Base-by-base conservation (phyloP, 2,113 vertebrate species). In the Coregonus clupeaformis region DNA sequence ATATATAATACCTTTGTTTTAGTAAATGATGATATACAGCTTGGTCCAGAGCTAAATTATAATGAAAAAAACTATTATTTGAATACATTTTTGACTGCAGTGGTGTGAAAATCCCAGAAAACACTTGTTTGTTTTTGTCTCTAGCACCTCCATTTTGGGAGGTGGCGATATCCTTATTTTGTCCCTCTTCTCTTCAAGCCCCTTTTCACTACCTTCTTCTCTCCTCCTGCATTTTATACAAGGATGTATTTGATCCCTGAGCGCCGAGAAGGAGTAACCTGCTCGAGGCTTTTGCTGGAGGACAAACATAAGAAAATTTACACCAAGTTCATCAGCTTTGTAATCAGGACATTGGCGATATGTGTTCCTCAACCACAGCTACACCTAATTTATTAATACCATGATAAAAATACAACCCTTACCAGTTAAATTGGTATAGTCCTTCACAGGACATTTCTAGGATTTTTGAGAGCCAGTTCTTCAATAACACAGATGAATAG, bases 241-340 rank as follows among this genome's bases (percentile, higher is more conserved):
- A 87, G 85, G 88, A 84, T 80, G 85, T 90, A 87, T 92, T 90
- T 92, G 93, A 86, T 88, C 92, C 91, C 85, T 0, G 94, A 96
- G 96, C 95, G 94, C 97, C 96, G 93, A 96, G n/a, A 97, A 98
- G 96, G 96, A 98, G 97, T 98, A 98, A 99, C 97, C 96, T 98
- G 97, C n/a, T 95, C 92, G 94, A 97, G n/a, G 96, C 96, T 96
- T 99, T 99, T 98, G 97, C 95, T 99, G 97, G 94, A 98, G 97
- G 97, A 97, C 98, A 99, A 99, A 99, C 98, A n/a, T n/a, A n/a
- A n/a, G 96, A 95, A 97, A 98, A 98, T 99, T 98, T 98, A 96
- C 92, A 92, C 93, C 92, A 91, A 84, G 94, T 97, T 98, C 96
- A 77, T 97, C 95, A 87, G 84, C 97, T 98, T 98, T 99, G 97